Evolutionary conservation across 2,888 invertebrate species (phyloP).

Genomic region (Brachynemurus nebulosus): DNA sequence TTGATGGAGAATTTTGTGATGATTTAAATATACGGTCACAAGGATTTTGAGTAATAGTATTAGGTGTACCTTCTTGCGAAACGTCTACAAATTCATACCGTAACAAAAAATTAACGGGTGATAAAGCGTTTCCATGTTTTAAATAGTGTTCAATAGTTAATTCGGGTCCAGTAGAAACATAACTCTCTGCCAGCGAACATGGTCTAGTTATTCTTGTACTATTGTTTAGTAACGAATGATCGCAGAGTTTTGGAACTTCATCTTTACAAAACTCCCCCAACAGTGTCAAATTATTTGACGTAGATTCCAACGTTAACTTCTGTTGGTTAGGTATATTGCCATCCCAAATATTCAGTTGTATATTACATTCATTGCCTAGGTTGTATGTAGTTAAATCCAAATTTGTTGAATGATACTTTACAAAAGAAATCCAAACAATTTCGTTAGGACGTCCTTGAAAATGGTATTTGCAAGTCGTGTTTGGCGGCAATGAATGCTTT

Average conservation of each 20-base stretch:
- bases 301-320: slow-evolving; percentile 20
- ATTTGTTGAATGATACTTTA: slow-evolving; percentile 65
- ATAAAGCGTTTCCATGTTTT: slow-evolving; percentile 63
- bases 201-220: slow-evolving; percentile 57
- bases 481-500: slow-evolving; percentile 62
- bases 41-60: slow-evolving; percentile 41
- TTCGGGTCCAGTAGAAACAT: slow-evolving; percentile 61
- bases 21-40: slow-evolving; percentile 48
- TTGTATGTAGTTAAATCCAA: slow-evolving; percentile 51
- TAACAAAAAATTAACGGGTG: slow-evolving; percentile 62
- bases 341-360: slow-evolving; percentile 58
- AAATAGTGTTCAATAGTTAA: slow-evolving; percentile 62
- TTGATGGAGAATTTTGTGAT: slow-evolving; percentile 15
- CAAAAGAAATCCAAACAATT: slow-evolving; percentile 71
- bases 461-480: slow-evolving; percentile 69
- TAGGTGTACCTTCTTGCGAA: slow-evolving; percentile 48
- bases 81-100: slow-evolving; percentile 74
- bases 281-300: slow-evolving; percentile 35
- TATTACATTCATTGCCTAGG: slow-evolving; percentile 51
- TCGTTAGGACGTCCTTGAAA: slow-evolving; percentile 62
- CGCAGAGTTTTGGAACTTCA: slow-evolving; percentile 59
- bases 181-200: slow-evolving; percentile 57
- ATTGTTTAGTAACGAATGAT: slow-evolving; percentile 58
- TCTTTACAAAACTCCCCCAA: slow-evolving; percentile 66
- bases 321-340: slow-evolving; percentile 36